These are phyloP conservation scores for Meloidogyne chitwoodi DNA, from an alignment of 1,140 invertebrate species.

Conservation along the genomic window DNA sequence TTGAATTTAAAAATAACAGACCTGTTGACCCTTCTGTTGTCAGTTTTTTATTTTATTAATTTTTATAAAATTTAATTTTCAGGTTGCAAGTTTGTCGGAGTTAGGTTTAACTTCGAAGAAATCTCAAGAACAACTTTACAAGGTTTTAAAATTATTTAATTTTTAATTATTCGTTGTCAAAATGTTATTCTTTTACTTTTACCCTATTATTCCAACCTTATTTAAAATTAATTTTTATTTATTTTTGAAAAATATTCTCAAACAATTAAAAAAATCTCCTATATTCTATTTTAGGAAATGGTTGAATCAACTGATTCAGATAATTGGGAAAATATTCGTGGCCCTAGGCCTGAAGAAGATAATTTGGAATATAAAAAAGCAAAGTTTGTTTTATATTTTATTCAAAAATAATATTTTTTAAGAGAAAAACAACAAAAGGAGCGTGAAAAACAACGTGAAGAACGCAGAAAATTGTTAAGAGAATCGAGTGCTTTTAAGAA, in stretches of 20 bases:
- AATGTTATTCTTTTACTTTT: too few relatives aligned
- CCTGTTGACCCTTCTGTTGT: background rate
- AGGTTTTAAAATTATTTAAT: background rate
- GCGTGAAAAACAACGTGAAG: background rate
- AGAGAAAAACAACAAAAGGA: background rate
- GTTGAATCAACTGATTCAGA: background rate
- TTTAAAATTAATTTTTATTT: background rate
- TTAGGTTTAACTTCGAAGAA: background rate
- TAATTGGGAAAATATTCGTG: conserved; percentile 6
- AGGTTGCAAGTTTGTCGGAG: background rate
- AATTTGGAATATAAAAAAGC: background rate
- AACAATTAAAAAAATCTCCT: background rate
- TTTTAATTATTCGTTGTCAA: background rate
- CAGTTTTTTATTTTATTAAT: background rate
- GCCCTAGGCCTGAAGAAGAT: background rate
- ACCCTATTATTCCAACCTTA: too few relatives aligned
- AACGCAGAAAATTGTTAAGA: background rate
- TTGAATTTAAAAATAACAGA: background rate
- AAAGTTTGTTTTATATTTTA: background rate
- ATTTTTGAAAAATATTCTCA: too few relatives aligned
- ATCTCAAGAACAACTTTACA: background rate
- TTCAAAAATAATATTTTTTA: background rate
- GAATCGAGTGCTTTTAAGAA: background rate
- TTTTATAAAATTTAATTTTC: background rate
- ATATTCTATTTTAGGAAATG: background rate